Base-by-base conservation (phyloP, 1,140 invertebrate species). In the Hylyphantes graminicola region DNA sequence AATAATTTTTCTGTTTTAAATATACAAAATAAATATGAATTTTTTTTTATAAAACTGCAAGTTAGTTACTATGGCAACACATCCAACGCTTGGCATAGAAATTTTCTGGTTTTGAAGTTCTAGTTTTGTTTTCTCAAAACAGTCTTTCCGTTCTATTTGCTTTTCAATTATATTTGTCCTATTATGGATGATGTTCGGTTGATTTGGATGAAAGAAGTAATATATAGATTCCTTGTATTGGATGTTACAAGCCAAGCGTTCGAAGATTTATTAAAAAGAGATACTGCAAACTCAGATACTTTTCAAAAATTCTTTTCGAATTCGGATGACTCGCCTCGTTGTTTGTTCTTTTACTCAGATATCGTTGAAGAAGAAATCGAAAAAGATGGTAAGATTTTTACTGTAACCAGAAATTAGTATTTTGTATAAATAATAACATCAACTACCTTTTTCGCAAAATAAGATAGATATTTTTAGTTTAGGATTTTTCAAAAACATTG, bases 311-410 rank as follows among this genome's bases (percentile, higher is more conserved):
- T 82, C 19, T 13, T 82, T 51, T 63, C 68, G 13, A 51, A 15
- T 15, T 13, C 59, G 10, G 55, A 74, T 59, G 17, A 64, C 3
- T 54, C 65, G 10, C 9, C 35, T 54, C 10, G 13, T 48, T 53
- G 79, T 9, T 51, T 73, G 15, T 82, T 82, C 55, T 73, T 82
- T 53, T 82, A 73, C 54, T 53, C 15, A 11, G 67, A 54, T 63
- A 74, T 74, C 10, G 50, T 73, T 12, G 79, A 82, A 64, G 68
- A 82, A 64, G 79, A 82, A 73, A 65, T 82, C 64, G 79, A 82
- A 73, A 63, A 5, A 13, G 68, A 72, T 21, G 79, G 67, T 73
- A 63, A 21, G 10, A 50, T 35, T 35, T 35, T 35, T 35, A 35
- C 35, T 35, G 1, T 35, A 35, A 35, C 35, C 35, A 35, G 35